Conservation (phyloP, 2,888 invertebrate species). For the Luperina nickerlii region DNA sequence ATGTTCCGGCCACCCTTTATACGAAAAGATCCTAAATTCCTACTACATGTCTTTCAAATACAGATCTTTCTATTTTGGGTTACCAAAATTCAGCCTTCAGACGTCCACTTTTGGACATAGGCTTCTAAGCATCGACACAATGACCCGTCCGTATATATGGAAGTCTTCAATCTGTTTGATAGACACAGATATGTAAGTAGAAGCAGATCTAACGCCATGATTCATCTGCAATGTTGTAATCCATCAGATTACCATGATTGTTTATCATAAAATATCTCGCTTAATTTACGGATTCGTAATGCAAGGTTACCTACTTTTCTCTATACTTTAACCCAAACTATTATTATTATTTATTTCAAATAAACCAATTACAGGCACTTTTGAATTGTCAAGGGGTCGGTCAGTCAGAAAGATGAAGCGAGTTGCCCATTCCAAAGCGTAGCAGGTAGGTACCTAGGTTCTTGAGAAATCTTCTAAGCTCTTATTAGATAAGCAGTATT, state of each 20-base stretch:
- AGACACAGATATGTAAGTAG: neutral
- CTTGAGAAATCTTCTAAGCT: slow-evolving; percentile 25
- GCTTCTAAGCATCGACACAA: neutral
- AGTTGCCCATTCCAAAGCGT: too few species aligned
- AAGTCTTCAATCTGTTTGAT: neutral
- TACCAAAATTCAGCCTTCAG: neutral
- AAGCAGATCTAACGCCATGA: neutral
- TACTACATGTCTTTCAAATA: neutral
- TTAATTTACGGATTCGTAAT: slow-evolving; percentile 5
- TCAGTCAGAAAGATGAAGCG: too few species aligned
- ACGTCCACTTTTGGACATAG: too few species aligned
- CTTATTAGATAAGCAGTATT: slow-evolving; percentile 26
- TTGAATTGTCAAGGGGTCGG: too few species aligned
- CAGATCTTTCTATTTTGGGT: neutral
- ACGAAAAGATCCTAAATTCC: neutral
- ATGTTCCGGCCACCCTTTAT: too few species aligned
- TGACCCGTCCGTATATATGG: neutral
- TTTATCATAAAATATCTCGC: slow-evolving; percentile 1
- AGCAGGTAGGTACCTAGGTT: neutral
- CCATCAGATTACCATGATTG: neutral
- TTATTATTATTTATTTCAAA: too few species aligned
- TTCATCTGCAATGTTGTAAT: neutral
- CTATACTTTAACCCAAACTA: too few species aligned
- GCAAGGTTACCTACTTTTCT: neutral
- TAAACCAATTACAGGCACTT: too few species aligned